Conservation (phyloP, 2,797 vertebrate species). For the Pachyuromys duprasi region DNA sequence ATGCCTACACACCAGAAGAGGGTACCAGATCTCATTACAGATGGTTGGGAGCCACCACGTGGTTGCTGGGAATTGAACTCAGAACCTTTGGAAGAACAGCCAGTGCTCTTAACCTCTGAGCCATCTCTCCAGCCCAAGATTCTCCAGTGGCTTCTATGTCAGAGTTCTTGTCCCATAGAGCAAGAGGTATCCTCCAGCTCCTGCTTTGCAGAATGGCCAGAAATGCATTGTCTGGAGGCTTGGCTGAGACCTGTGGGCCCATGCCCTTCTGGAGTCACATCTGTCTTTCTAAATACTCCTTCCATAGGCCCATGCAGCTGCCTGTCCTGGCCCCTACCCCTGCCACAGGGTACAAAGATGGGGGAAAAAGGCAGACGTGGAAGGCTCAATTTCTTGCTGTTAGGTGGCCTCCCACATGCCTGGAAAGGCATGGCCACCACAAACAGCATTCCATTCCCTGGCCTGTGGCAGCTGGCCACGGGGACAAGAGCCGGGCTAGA, state of each 20-base stretch:
- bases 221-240: fast-evolving
- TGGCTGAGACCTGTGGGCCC: background rate
- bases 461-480: constrained; percentile 6
- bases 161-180: fast-evolving
- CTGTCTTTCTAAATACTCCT: background rate
- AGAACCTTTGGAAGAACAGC: too few relatives aligned
- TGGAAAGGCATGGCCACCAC: constrained; percentile 62
- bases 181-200: background rate
- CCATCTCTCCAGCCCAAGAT: too few relatives aligned
- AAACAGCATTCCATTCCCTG: constrained; percentile 59
- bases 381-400: constrained; percentile 32
- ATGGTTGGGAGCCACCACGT: too few relatives aligned
- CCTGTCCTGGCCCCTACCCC: background rate
- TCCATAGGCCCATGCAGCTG: background rate
- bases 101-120: too few relatives aligned
- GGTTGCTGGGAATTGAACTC: too few relatives aligned
- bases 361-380: background rate
- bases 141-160: fast-evolving
- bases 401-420: constrained; percentile 54
- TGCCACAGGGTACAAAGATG: background rate
- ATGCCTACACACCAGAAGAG: too few relatives aligned
- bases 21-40: too few relatives aligned
- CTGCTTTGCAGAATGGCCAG: background rate
- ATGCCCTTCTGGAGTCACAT: fast-evolving
- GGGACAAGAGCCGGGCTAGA: background rate